Conservation (phyloP, 2,888 invertebrate genomes). For the Allolobophora icterica region DNA sequence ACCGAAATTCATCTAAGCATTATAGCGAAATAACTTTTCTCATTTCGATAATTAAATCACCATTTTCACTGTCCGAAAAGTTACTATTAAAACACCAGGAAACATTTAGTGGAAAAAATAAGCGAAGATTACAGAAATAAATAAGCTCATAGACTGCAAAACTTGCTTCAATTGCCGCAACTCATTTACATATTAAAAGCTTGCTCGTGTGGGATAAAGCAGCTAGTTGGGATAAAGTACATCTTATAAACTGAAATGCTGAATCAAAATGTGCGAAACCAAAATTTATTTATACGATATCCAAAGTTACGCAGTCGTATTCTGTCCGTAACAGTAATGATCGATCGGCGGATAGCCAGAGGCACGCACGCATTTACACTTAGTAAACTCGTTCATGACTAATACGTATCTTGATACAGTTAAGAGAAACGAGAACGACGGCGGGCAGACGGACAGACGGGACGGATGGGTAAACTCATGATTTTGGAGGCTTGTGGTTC, state of each 20-base stretch:
- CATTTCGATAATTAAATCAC: neutral
- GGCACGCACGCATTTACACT: neutral
- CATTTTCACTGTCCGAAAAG: slow-evolving; percentile 7
- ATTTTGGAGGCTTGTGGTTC: neutral
- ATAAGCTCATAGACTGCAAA: neutral
- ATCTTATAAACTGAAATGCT: neutral
- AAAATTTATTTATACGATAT: neutral
- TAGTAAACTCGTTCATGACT: neutral
- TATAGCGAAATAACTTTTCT: neutral
- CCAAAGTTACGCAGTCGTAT: neutral
- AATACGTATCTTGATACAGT: neutral
- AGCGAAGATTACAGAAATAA: neutral
- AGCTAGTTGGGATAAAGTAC: neutral
- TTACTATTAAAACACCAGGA: neutral
- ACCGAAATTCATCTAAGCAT: neutral
- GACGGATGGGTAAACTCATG: neutral
- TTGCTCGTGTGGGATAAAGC: neutral
- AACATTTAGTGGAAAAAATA: neutral
- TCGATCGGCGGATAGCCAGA: neutral
- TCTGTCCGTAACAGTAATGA: neutral
- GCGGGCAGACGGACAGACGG: neutral
- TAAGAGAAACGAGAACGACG: neutral
- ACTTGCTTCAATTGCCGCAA: neutral
- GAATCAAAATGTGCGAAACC: neutral
- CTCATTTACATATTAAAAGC: slow-evolving; percentile 6